Percentiles rank a stretch among this genome's conserved stretches.
Evolutionary conservation across 2,113 vertebrate species (phyloP).

Genomic region (Cromileptes altivelis): DNA sequence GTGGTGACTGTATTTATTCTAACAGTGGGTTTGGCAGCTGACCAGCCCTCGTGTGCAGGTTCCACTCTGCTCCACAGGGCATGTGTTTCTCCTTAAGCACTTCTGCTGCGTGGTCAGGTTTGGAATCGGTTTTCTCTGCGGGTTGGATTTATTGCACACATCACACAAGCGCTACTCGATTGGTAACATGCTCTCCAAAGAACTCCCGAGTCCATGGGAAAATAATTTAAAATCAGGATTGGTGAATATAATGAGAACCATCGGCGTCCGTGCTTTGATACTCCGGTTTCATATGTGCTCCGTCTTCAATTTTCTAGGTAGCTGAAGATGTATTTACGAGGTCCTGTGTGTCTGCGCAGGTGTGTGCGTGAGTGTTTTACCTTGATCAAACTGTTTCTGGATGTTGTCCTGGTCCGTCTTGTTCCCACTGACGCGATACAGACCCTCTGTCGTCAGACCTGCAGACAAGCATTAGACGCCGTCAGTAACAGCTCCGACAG

Average conservation of each 20-base stretch:
- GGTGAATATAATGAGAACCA: conserved; percentile 20
- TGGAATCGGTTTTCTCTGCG: background rate
- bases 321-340: conserved; percentile 4
- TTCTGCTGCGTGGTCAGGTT: conserved; percentile 20
- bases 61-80: background rate
- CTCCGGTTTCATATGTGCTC: background rate
- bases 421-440: conserved; percentile 80
- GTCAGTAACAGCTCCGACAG: background rate
- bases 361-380: conserved; percentile 41
- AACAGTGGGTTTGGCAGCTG: conserved; percentile 15
- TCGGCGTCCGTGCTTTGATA: background rate
- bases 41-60: conserved; percentile 7
- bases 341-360: background rate
- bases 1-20: conserved; percentile 18
- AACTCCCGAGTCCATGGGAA: conserved; percentile 1
- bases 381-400: conserved; percentile 82
- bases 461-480: conserved; percentile 25
- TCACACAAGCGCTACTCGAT: conserved; percentile 19
- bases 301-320: background rate
- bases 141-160: conserved; percentile 29
- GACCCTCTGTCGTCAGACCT: conserved; percentile 78
- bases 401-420: conserved; percentile 84
- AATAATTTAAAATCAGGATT: conserved; percentile 11
- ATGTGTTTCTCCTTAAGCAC: conserved; percentile 41
- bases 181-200: background rate